phyloP scores from a whole-genome alignment of 1,140 invertebrate species.

The Drosophila sturtevanti region DNA sequence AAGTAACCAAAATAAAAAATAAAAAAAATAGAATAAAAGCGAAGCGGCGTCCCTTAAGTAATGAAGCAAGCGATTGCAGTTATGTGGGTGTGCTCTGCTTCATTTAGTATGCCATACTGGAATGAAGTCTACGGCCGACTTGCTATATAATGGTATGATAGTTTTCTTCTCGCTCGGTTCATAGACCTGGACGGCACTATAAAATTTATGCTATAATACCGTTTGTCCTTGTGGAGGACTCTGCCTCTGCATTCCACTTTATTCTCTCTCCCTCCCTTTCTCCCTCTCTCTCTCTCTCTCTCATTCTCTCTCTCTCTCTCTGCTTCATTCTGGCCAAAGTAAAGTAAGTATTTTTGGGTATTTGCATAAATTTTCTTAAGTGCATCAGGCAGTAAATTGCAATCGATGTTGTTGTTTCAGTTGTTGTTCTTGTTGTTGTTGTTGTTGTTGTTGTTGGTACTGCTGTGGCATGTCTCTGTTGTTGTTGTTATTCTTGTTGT shows the following conservation, averaged over 20 bases:
- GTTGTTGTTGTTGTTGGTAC: constrained; percentile 45
- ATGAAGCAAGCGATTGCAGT: constrained; percentile 74
- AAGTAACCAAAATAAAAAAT: constrained; percentile 33
- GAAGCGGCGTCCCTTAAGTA: constrained; percentile 49
- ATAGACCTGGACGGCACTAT: constrained; percentile 76
- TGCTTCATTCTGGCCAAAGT: constrained; percentile 37
- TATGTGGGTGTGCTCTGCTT: constrained; percentile 74
- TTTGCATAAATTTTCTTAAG: constrained; percentile 82
- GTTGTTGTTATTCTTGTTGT: constrained; percentile 30
- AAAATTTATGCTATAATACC: constrained; percentile 78
- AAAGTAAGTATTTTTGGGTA: constrained; percentile 82
- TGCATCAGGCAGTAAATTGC: constrained; percentile 82
- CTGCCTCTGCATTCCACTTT: too few species aligned
- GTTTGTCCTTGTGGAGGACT: constrained; percentile 71
- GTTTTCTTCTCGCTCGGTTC: constrained; percentile 35
- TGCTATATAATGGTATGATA: constrained; percentile 4
- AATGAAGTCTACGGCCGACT: background rate
- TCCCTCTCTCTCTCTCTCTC: background rate
- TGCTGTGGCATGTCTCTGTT: constrained; percentile 30
- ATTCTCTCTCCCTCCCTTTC: constrained; percentile 6
- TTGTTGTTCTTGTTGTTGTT: constrained; percentile 57
- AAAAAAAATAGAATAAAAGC: background rate
- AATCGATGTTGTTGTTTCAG: constrained; percentile 75
- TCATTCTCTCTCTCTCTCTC: background rate
- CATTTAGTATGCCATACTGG: constrained; percentile 69